These are phyloP conservation scores for Notodonta dromedarius DNA, from an alignment of 2,888 invertebrate species.

Conservation along the genomic window DNA sequence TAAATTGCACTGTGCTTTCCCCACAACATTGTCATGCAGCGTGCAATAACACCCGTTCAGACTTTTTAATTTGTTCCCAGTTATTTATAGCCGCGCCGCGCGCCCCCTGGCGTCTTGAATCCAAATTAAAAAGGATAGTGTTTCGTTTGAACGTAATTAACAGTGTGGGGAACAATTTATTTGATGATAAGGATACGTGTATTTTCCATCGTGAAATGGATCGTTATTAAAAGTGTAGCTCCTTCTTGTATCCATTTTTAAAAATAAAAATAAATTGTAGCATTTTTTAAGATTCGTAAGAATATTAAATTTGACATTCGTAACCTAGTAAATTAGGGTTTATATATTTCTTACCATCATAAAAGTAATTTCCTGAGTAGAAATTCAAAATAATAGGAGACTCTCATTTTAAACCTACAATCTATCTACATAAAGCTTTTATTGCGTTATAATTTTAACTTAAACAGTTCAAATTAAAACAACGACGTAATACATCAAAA, in stretches of 20 bases:
- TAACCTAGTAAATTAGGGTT: no score
- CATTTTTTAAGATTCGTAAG: no score
- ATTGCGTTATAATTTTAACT: constrained; percentile 1
- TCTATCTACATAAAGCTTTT: constrained; percentile 3
- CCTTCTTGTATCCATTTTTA: no score
- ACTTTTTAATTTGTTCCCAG: constrained; percentile 69
- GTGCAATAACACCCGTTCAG: constrained; percentile 37
- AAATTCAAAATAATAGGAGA: no score
- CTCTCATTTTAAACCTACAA: no score
- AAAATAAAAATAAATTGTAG: no score
- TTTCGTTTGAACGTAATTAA: constrained; percentile 29
- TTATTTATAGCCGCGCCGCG: constrained; percentile 55
- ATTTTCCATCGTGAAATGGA: neutral
- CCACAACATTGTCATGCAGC: constrained; percentile 29
- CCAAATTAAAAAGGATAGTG: constrained; percentile 34
- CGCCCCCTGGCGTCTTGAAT: constrained; percentile 32
- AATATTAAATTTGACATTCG: no score
- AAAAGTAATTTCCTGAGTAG: no score
- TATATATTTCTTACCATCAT: no score
- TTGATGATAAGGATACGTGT: neutral
- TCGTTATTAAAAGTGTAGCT: neutral
- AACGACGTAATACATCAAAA: constrained; percentile 25
- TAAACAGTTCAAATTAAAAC: constrained; percentile 5
- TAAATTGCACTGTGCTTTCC: neutral
- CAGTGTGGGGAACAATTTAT: constrained; percentile 5